These are phyloP conservation scores for Mimachlamys varia DNA, from an alignment of 2,888 invertebrate species.

Conservation along the genomic window DNA sequence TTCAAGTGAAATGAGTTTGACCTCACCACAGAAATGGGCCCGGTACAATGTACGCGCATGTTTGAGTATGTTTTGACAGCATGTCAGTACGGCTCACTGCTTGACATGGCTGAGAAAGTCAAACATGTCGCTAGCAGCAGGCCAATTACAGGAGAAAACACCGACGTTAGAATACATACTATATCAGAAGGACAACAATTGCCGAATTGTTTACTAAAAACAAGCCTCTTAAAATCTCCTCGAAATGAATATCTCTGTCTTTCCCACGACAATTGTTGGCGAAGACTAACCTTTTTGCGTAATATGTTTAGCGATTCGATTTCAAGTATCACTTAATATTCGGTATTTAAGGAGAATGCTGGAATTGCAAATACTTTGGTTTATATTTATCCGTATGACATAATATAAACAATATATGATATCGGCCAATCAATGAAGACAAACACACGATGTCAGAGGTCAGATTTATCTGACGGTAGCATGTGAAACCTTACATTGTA, in stretches of 20 bases:
- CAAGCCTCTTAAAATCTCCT: conserved; percentile 21
- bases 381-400: background rate
- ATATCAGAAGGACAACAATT: conserved; percentile 8
- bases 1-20: background rate
- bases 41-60: conserved; percentile 14
- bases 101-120: conserved; percentile 34
- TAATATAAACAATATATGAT: background rate
- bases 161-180: background rate
- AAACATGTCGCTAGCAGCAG: background rate
- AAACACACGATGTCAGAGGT: background rate
- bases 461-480: background rate
- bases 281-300: background rate
- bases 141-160: background rate
- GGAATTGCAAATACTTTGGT: background rate
- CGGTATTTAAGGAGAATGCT: background rate
- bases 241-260: background rate
- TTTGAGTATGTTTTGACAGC: conserved; percentile 13
- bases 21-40: background rate
- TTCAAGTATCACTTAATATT: background rate
- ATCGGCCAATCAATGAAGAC: background rate
- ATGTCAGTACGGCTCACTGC: conserved; percentile 14
- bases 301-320: background rate
- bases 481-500: no score
- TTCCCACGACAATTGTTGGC: conserved; percentile 19
- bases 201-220: conserved; percentile 12